These are phyloP conservation scores for Drosophila asahinai DNA, from an alignment of 1,140 invertebrate species.

Conservation along the genomic window DNA sequence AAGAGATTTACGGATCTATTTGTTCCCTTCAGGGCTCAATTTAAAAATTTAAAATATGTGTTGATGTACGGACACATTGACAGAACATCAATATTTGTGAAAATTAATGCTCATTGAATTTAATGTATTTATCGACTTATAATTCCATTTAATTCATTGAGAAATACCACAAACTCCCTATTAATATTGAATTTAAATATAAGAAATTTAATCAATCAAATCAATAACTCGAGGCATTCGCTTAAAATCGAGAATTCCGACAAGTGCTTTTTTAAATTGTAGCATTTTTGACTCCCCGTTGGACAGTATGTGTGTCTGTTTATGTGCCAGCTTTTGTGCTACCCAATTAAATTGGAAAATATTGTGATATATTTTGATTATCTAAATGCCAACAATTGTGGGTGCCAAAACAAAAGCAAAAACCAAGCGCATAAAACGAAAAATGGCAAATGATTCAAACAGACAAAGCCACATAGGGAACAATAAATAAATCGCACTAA, in stretches of 20 bases:
- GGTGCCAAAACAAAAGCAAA: conserved; percentile 28
- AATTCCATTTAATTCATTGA: neutral
- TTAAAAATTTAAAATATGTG: neutral
- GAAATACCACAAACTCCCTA: neutral
- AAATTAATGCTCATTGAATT: neutral
- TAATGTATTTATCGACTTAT: too few species aligned
- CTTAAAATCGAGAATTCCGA: conserved; percentile 7
- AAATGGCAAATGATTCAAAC: conserved; percentile 25
- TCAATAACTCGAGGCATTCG: neutral
- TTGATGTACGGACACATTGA: neutral
- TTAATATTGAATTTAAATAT: neutral
- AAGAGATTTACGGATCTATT: conserved; percentile 8
- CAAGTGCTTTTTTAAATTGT: conserved; percentile 33
- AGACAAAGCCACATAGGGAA: conserved; percentile 32
- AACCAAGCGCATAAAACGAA: conserved; percentile 37
- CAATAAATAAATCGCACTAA: conserved; percentile 49
- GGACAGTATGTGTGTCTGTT: conserved; percentile 1
- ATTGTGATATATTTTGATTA: conserved; percentile 62
- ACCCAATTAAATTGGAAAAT: conserved; percentile 64
- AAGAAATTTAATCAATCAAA: neutral
- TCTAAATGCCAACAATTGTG: conserved; percentile 48
- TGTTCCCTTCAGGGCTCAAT: neutral
- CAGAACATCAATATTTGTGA: neutral
- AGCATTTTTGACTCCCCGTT: neutral
- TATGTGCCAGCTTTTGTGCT: conserved; percentile 21